Conservation (phyloP, 2,113 vertebrate genomes). For the Noctilio leporinus region DNA sequence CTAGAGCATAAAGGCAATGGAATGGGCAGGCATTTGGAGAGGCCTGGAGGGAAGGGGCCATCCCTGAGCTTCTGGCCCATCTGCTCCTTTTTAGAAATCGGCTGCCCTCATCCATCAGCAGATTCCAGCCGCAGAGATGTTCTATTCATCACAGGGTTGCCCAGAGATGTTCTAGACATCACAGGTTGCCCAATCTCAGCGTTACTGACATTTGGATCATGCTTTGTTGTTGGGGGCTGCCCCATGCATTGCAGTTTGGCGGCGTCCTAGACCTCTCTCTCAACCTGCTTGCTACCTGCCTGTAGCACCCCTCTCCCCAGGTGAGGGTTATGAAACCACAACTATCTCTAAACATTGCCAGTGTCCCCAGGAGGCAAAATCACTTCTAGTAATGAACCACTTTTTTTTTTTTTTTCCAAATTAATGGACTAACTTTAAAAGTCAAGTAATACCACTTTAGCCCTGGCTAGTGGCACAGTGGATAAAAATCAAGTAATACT, state of each 20-base stretch:
- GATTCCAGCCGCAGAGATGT: not conserved
- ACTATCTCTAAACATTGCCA: not conserved
- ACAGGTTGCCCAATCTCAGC: not conserved
- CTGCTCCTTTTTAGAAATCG: not conserved
- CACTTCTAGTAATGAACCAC: not conserved
- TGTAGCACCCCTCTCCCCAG: not conserved
- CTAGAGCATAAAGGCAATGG: not conserved
- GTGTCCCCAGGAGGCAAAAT: not conserved
- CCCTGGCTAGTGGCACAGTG: no score
- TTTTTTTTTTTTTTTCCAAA: not conserved
- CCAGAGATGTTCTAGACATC: not conserved
- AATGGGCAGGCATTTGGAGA: not conserved
- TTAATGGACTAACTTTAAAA: not conserved
- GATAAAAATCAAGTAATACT: not conserved
- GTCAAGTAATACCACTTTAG: not conserved
- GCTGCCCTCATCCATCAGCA: not conserved
- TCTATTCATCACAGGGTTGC: not conserved
- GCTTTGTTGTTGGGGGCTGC: not conserved
- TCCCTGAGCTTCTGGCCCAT: not conserved
- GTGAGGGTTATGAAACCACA: not conserved
- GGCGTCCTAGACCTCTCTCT: not conserved
- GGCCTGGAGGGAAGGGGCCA: not conserved
- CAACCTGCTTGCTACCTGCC: not conserved
- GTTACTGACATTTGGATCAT: accelerated
- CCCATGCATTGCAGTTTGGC: accelerated